phyloP scores from a whole-genome alignment of 2,797 vertebrate genomes.

The Petrocephalus schoutedeni region DNA sequence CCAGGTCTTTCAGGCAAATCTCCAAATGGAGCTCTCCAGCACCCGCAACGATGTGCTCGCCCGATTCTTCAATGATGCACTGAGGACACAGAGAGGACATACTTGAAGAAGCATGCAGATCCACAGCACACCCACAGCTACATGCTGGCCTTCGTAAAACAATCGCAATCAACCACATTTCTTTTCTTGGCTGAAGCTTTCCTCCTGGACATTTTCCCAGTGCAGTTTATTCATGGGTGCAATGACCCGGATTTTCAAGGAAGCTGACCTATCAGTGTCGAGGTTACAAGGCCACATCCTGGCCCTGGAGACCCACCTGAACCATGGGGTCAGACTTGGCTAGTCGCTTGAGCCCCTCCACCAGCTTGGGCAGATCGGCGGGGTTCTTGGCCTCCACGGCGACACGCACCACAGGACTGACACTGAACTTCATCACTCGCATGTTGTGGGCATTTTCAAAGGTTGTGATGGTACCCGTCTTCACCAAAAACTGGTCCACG shows the following conservation, averaged over 20 bases:
- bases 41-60: conserved; percentile 42
- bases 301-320: background rate
- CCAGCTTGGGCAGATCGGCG: conserved; percentile 47
- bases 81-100: conserved; percentile 14
- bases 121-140: background rate
- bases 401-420: conserved; percentile 45
- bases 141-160: background rate
- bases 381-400: conserved; percentile 49
- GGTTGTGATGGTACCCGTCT: conserved; percentile 41
- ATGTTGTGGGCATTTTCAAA: conserved; percentile 47
- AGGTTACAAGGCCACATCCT: background rate
- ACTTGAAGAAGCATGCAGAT: background rate
- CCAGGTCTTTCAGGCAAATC: conserved; percentile 46
- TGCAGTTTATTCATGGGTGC: background rate
- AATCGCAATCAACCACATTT: background rate
- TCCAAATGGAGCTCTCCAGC: conserved; percentile 45
- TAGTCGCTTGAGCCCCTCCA: conserved; percentile 48
- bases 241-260: background rate
- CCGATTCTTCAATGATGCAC: conserved; percentile 43
- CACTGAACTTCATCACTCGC: conserved; percentile 48
- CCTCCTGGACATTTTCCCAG: background rate
- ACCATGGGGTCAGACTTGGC: conserved; percentile 51
- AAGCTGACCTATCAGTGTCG: background rate
- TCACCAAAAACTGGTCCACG: conserved; percentile 50
- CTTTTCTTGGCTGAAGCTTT: background rate